phyloP scores from a whole-genome alignment of 1,140 invertebrate species.

The Pantala flavescens region DNA sequence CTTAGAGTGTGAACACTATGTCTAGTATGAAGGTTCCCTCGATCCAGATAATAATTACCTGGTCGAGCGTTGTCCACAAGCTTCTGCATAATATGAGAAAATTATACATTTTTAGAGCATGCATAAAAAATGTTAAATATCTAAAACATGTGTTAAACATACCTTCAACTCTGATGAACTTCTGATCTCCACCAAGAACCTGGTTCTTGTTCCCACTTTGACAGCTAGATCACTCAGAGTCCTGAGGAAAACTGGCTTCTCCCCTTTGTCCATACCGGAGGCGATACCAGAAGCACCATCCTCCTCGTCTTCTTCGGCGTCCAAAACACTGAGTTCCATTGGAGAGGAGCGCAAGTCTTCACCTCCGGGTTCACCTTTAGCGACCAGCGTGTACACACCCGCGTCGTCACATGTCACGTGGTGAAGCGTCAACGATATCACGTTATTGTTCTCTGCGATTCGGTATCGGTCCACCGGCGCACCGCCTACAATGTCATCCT shows the following conservation, averaged over 20 bases:
- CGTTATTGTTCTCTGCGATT: slow-evolving; percentile 34
- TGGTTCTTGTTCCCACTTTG: slow-evolving; percentile 72
- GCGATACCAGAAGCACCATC: slow-evolving; percentile 14
- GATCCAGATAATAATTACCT: no score
- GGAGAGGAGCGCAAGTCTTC: background rate
- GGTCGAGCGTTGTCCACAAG: no score
- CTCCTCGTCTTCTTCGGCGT: slow-evolving; percentile 19
- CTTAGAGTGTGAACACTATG: no score
- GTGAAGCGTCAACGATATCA: slow-evolving; percentile 42
- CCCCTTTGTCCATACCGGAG: slow-evolving; percentile 33
- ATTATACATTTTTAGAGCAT: no score
- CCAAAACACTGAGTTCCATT: background rate
- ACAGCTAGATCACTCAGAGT: slow-evolving; percentile 67
- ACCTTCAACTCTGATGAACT: slow-evolving; percentile 48
- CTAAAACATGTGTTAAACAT: background rate
- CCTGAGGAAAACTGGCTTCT: slow-evolving; percentile 64
- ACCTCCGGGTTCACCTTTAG: slow-evolving; percentile 39
- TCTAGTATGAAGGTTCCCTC: no score
- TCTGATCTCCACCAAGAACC: slow-evolving; percentile 70
- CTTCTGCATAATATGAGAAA: no score
- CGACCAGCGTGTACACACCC: slow-evolving; percentile 45
- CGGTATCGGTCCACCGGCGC: slow-evolving; percentile 33
- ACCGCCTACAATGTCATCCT: slow-evolving; percentile 32
- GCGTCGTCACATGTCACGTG: slow-evolving; percentile 41
- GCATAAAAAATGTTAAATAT: no score